Percentiles rank a stretch among this genome's conserved stretches.
Conservation (phyloP, 92 coral and sea anemone species). For the Porites cylindrica region DNA sequence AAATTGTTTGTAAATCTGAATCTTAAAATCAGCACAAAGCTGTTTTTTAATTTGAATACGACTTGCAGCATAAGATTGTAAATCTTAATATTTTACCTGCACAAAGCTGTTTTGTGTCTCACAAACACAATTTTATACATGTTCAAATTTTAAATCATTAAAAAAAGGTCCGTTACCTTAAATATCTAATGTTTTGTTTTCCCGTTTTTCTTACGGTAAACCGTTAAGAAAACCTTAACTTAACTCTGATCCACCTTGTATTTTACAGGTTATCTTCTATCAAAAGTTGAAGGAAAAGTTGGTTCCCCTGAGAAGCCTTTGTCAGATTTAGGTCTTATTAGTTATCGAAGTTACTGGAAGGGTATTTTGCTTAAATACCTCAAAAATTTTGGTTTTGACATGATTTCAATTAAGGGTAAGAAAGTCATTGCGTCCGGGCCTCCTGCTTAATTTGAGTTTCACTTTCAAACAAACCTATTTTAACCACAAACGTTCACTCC, state of each 20-base stretch:
- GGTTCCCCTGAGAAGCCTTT: slow-evolving; percentile 99
- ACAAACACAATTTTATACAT: no score
- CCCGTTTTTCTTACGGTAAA: no score
- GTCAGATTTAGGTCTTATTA: slow-evolving; percentile 96
- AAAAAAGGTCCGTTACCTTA: no score
- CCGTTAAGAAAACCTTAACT: not conserved
- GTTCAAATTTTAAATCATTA: no score
- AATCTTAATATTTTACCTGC: no score
- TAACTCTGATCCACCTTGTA: not conserved
- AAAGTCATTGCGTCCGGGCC: no score
- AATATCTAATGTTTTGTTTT: no score
- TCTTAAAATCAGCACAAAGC: no score
- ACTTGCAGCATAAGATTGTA: no score
- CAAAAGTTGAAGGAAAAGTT: slow-evolving; percentile 92
- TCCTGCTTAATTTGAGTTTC: not conserved
- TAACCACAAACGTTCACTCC: not conserved
- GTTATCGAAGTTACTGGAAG: slow-evolving; percentile 99
- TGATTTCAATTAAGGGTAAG: slow-evolving; percentile 90
- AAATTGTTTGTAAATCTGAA: no score
- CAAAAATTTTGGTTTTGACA: slow-evolving; percentile 75
- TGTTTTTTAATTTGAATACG: no score
- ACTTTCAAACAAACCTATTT: not conserved
- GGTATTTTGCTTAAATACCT: slow-evolving; percentile 83
- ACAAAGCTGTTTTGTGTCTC: no score
- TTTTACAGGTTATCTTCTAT: slow-evolving; percentile 86